Evolutionary conservation across 2,797 vertebrate species (phyloP), one percentile per base, ranked within the genome.

Genomic region (Meriones psammophilus): DNA sequence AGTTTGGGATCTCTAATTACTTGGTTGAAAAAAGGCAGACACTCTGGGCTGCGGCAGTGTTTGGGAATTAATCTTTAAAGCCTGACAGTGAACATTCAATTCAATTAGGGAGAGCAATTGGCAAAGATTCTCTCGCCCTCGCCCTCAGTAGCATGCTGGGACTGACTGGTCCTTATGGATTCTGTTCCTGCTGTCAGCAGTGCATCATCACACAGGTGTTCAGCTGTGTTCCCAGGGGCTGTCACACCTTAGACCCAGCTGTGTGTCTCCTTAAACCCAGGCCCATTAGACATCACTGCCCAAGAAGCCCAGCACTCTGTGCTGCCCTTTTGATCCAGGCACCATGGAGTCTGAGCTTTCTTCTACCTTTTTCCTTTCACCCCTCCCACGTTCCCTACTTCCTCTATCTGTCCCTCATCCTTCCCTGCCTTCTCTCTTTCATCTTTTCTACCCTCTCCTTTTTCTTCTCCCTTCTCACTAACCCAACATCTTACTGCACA

Each of bases 21-120:
- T 95, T 97, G 89, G 93, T 89, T 98, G 96, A 68, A 74, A 94
- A 96, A 97, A 96, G 94, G n/a, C 42, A 94, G 24, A 78, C 4
- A 92, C 95, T 96, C 89, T 66, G 97, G 83, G 62, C 73, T 78
- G 77, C 89, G 10, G 2, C 20, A 9, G 73, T 86, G 74, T 89
- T 95, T 95, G 95, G 93, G 97, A 97, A 97, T 96, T 77, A 92
- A 88, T 96, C 80, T 96, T 68, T 71, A 80, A 97, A 33, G 91
- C 68, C 93, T 92, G 96, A 64, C 86, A 96, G 81, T 58, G 83
- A 96, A 80, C 76, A 85, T 92, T 96, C 66, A 94, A 96, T 96
- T 74, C 89, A 54, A 39, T 90, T 96, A 95, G 33, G 83, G 96
- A 96, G 36, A 90, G 12, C n/a, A 85, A 94, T 22, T 74, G 96